Evolutionary conservation across 2,797 vertebrate genomes (phyloP), one percentile per base, ranked within the genome.

Genomic region (Uromys caudimaculatus): DNA sequence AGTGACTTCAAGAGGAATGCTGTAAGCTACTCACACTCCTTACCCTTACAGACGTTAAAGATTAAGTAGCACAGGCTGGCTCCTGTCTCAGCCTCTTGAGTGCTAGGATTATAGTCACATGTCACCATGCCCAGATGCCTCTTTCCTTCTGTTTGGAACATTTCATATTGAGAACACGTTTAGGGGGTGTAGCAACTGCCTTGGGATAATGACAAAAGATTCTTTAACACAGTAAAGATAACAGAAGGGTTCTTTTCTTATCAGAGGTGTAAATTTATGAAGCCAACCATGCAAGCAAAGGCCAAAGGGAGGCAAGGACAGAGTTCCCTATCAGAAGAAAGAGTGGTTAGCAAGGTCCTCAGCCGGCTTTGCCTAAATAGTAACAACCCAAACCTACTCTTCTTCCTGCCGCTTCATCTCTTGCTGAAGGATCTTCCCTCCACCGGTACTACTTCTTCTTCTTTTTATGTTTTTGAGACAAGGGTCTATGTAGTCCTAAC

Each of bases 181-280:
- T 67, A 90, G 62, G n/a, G n/a, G 54, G 17, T 85, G 29, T 52
- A 64, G 73, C 67, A 81, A 64, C 58, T 56, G 71, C 64, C 27
- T 73, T 64, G 50, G 77, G 52, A 88, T 58, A 54, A 52, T 32
- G 62, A 90, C 58, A 94, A 87, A 92, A 87, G 75, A 67, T 3
- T 96, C 67, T 81, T 67, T 54, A 87, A 67, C 32, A 78, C 12
- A 32, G 10, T 62, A 19, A 88, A 88, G 93, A 64, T 76, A 88
- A 69, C 85, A 81, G 29, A 87, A 93, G 60, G 35, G 41, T 60
- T 60, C 81, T 64, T 89, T 85, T 93, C 76, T 89, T n/a, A 91
- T 69, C 62, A 84, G 79, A 79, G 38, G 88, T 47, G 17, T 81
- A 90, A 84, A 78, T 41, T 73, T 32, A 82, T 78, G 69, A 93